Evolutionary conservation across 2,888 invertebrate genomes (phyloP).

Genomic region (Parasteatoda lunata): DNA sequence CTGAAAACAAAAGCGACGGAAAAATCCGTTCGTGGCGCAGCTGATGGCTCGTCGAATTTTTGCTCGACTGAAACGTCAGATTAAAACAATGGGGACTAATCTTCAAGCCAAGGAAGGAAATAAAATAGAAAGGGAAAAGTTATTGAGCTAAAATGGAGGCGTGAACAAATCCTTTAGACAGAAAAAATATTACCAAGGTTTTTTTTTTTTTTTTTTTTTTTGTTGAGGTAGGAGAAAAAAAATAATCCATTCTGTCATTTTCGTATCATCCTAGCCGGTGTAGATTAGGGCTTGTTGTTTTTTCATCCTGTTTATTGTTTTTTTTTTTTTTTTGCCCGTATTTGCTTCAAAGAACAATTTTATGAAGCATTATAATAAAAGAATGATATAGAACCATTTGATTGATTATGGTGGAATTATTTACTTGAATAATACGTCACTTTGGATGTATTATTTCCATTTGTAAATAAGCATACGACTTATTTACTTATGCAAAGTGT

Average conservation of each 20-base stretch:
- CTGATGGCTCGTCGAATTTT: neutral
- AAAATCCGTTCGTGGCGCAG: too few species aligned
- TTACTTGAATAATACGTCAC: too few species aligned
- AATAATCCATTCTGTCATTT: conserved; percentile 37
- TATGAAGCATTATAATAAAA: conserved; percentile 3
- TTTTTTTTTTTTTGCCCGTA: neutral
- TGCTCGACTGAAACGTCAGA: neutral
- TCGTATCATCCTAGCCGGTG: conserved; percentile 26
- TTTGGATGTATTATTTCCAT: too few species aligned
- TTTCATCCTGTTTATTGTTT: neutral
- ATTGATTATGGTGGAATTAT: too few species aligned
- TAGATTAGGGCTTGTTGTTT: conserved; percentile 9
- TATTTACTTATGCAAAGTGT: too few species aligned
- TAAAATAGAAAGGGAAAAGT: neutral
- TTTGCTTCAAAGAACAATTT: neutral
- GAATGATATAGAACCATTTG: neutral
- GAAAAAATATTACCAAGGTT: conserved; percentile 11
- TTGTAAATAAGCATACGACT: too few species aligned
- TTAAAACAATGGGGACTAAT: conserved; percentile 28
- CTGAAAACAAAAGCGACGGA: too few species aligned
- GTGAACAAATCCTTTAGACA: conserved; percentile 21
- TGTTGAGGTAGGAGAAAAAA: neutral
- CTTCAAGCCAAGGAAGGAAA: conserved; percentile 13
- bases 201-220: conserved; percentile 12
- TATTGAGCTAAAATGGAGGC: conserved; percentile 7